Evolutionary conservation across 1,140 invertebrate species (phyloP).

Genomic region (Apis florea): DNA sequence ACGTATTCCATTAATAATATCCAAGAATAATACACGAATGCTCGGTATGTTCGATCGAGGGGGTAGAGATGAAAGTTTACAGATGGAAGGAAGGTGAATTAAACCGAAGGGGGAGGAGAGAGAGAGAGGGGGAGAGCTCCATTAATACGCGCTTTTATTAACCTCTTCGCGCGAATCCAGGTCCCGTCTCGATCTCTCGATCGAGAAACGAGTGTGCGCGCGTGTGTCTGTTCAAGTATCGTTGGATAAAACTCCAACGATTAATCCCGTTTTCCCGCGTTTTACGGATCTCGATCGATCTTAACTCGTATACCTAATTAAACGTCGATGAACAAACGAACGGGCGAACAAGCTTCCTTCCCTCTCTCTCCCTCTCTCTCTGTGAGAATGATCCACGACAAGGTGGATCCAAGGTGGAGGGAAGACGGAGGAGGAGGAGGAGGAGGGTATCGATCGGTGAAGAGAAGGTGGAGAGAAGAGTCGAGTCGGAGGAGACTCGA

Average conservation of each 20-base stretch:
- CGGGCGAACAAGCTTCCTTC: background rate
- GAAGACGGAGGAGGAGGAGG: background rate
- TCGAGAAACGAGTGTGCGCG: background rate
- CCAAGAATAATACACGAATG: no score
- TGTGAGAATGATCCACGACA: background rate
- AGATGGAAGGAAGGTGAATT: no score
- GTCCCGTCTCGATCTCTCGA: background rate
- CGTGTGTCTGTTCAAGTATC: background rate
- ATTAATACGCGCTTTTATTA: no score
- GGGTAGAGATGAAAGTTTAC: no score
- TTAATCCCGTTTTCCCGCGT: constrained; percentile 1
- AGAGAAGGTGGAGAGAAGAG: background rate
- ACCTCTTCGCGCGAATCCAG: no score
- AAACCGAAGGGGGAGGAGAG: no score
- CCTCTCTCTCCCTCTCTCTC: background rate
- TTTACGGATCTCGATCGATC: constrained; percentile 27
- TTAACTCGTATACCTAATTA: constrained; percentile 24
- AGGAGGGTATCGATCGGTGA: background rate
- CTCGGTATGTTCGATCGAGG: no score
- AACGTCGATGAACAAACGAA: constrained; percentile 14
- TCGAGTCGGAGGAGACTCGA: background rate
- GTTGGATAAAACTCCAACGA: background rate
- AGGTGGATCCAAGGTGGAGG: no score
- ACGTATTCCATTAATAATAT: no score
- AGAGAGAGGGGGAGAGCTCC: no score